These are phyloP conservation scores for Pyrgus malvae DNA, from an alignment of 2,888 invertebrate species.

Conservation along the genomic window DNA sequence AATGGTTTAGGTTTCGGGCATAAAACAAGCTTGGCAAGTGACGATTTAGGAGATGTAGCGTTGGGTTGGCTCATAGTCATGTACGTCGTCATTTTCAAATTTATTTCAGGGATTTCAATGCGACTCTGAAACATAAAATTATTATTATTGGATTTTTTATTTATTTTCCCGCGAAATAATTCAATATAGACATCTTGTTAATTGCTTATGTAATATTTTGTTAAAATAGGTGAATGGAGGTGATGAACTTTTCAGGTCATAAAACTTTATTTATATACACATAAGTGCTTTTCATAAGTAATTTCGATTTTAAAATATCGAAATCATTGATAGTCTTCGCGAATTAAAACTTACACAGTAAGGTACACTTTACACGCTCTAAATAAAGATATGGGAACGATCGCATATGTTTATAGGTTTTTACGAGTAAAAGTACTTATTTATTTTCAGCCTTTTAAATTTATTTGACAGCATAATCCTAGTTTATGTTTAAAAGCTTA, in stretches of 20 bases:
- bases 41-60: constrained; percentile 85
- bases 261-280: too few relatives aligned
- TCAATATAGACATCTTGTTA: too few relatives aligned
- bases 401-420: not conserved
- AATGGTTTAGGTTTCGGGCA: constrained; percentile 85
- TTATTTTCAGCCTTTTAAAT: not conserved
- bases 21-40: constrained; percentile 85
- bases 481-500: not conserved
- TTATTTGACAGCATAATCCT: not conserved
- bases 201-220: too few relatives aligned
- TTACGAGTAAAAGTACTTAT: not conserved
- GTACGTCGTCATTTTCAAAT: constrained; percentile 20
- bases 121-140: too few relatives aligned
- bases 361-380: not conserved
- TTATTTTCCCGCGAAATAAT: not conserved
- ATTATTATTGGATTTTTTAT: not conserved
- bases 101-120: not conserved
- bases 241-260: too few relatives aligned
- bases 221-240: too few relatives aligned
- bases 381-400: not conserved
- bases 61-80: constrained; percentile 43
- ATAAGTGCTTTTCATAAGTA: too few relatives aligned
- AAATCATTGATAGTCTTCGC: too few relatives aligned
- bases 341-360: not conserved
- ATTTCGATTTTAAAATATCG: too few relatives aligned